phyloP scores from a whole-genome alignment of 92 coral and sea anemone species.

The Pocillopora grandis region DNA sequence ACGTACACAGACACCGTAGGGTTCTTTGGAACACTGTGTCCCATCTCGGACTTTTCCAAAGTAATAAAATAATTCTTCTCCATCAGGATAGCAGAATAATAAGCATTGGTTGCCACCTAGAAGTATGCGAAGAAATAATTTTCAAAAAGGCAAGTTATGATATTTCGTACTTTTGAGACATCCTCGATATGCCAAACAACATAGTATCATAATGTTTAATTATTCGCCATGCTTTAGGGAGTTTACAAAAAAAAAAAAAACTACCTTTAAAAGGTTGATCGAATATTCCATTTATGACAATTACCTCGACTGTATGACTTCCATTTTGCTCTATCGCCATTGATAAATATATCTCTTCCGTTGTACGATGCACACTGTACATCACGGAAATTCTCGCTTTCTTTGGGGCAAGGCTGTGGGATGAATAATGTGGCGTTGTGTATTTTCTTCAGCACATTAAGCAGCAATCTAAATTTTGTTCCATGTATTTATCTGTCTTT shows the following conservation, averaged over 20 bases:
- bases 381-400: conserved; percentile 68
- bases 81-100: conserved; percentile 74
- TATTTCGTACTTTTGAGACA: not conserved
- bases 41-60: conserved; percentile 84
- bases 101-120: conserved; percentile 57
- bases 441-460: no score
- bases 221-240: no score
- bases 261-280: no score
- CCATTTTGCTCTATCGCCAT: conserved; percentile 67
- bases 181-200: no score
- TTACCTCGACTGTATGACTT: conserved; percentile 71
- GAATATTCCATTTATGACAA: no score
- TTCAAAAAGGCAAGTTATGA: not conserved
- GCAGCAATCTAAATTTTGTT: no score
- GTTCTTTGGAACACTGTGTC: conserved; percentile 72
- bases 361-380: conserved; percentile 68
- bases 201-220: no score
- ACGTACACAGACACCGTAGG: conserved; percentile 71
- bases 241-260: no score
- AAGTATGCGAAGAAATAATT: not conserved
- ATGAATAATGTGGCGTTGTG: no score
- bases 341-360: conserved; percentile 47
- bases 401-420: conserved; percentile 60
- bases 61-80: conserved; percentile 54
- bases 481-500: no score